These are phyloP conservation scores for Catamblyrhynchus diadema DNA, from an alignment of 2,797 vertebrate species.

Conservation along the genomic window DNA sequence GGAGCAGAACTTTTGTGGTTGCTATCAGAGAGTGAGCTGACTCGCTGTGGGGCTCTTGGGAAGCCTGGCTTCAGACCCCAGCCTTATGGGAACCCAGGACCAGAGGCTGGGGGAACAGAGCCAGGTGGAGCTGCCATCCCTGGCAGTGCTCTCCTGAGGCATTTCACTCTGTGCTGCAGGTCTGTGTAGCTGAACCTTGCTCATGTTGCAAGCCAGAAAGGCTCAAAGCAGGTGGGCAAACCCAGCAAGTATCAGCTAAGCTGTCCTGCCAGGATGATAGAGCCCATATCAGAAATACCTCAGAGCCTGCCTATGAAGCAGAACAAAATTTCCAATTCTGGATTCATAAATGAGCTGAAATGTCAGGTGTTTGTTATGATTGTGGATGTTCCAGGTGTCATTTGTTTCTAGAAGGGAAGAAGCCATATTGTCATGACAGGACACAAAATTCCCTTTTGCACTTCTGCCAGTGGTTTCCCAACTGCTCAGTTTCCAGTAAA, in stretches of 20 bases:
- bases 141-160: background rate
- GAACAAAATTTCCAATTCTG: background rate
- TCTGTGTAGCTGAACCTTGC: background rate
- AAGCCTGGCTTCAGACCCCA: background rate
- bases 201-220: background rate
- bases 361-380: background rate
- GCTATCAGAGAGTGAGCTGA: background rate
- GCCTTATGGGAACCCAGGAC: background rate
- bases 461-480: background rate
- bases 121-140: background rate
- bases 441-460: background rate
- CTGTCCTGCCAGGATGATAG: background rate
- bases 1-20: background rate
- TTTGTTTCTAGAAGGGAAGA: background rate
- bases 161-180: background rate
- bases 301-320: background rate
- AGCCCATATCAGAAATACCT: background rate
- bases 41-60: background rate
- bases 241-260: background rate
- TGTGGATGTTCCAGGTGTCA: background rate
- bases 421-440: background rate
- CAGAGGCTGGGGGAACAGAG: background rate
- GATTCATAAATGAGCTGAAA: background rate
- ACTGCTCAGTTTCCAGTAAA: background rate
- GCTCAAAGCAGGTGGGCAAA: background rate